A percentile compares a stretch with the other conserved stretches of the same genome.
Evolutionary conservation across 1,140 invertebrate genomes (phyloP).

Genomic region (Bombus cullumanus): DNA sequence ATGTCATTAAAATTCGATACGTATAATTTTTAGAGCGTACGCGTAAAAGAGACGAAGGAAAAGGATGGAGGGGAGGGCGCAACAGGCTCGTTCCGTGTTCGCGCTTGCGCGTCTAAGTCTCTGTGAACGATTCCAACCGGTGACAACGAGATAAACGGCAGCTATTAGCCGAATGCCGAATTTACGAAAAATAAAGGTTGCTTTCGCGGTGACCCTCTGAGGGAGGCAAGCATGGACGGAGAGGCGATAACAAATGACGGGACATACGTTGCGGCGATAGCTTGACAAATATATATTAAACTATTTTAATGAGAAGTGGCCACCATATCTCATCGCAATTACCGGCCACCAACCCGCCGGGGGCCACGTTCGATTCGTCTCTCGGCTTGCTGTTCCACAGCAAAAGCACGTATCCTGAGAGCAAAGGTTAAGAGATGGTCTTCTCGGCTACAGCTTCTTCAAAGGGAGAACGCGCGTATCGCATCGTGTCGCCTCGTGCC

Average conservation of each 20-base stretch:
- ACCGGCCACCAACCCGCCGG: conserved; percentile 68
- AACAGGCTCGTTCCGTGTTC: neutral
- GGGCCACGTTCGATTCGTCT: conserved; percentile 48
- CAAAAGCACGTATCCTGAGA: conserved; percentile 67
- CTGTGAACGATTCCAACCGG: conserved; percentile 44
- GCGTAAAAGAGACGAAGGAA: neutral
- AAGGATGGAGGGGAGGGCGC: too few relatives aligned
- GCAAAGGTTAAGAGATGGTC: conserved; percentile 76
- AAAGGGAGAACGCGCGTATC: neutral
- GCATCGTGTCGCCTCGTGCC: neutral
- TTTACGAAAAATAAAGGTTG: conserved; percentile 70
- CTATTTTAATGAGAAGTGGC: conserved; percentile 81
- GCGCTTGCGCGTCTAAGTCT: conserved; percentile 15
- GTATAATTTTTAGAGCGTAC: neutral
- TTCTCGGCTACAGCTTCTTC: conserved; percentile 42
- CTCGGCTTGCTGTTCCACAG: conserved; percentile 51
- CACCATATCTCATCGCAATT: conserved; percentile 79
- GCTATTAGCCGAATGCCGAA: conserved; percentile 71
- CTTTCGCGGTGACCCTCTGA: neutral
- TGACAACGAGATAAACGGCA: conserved; percentile 73
- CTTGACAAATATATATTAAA: conserved; percentile 80
- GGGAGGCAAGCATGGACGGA: conserved; percentile 11
- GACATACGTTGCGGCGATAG: conserved; percentile 70
- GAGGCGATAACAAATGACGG: conserved; percentile 69
- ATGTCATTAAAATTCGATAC: neutral